Conservation (phyloP, 2,797 vertebrate genomes). For the Prionace glauca region DNA sequence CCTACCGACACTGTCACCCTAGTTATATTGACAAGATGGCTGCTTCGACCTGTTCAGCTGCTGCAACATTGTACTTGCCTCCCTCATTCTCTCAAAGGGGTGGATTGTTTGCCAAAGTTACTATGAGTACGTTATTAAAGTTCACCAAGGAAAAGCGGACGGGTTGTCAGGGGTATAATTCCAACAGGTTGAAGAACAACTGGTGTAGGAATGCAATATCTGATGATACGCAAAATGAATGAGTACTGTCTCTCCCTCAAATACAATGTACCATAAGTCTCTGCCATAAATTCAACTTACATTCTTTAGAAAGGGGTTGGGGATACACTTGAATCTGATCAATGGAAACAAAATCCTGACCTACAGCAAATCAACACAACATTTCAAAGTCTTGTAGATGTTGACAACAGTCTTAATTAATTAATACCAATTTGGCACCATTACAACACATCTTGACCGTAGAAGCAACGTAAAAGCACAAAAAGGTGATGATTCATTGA, state of each 20-base stretch:
- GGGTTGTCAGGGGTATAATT: background rate
- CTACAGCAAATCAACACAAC: background rate
- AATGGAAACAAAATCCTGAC: background rate
- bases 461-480: background rate
- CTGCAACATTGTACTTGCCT: background rate
- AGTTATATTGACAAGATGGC: background rate
- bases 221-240: background rate
- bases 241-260: background rate
- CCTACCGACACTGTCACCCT: background rate
- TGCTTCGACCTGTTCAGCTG: background rate
- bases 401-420: slow-evolving; percentile 19
- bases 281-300: background rate
- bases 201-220: too few species aligned
- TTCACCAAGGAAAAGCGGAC: background rate
- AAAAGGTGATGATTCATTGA: background rate
- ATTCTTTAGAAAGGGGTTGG: background rate
- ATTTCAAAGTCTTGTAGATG: background rate
- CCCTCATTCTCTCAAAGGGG: background rate
- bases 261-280: background rate
- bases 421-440: background rate
- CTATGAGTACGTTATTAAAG: background rate
- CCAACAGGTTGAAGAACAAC: too few species aligned
- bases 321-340: background rate
- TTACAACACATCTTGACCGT: background rate
- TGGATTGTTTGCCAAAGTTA: background rate